phyloP scores from a whole-genome alignment of 2,888 invertebrate species.

The Drosophila fulvimacula region DNA sequence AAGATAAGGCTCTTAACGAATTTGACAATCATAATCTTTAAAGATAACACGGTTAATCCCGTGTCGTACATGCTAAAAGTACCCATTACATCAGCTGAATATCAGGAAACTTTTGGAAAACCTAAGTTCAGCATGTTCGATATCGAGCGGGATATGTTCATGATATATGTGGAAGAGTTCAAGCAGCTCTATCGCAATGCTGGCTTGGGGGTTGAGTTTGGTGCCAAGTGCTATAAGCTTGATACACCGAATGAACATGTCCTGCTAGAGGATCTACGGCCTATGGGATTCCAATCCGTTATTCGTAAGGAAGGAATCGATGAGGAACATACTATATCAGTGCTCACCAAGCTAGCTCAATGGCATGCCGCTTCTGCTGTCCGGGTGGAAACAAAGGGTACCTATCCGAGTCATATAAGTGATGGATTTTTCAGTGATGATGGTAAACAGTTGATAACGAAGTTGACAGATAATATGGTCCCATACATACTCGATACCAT shows the following conservation, averaged over 20 bases:
- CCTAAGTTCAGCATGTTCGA: constrained; percentile 53
- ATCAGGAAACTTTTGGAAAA: constrained; percentile 37
- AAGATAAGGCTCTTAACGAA: no score
- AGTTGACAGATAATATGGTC: constrained; percentile 23
- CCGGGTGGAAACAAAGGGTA: constrained; percentile 56
- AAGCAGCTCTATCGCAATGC: constrained; percentile 53
- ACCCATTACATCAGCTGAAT: constrained; percentile 27
- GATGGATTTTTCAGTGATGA: constrained; percentile 38
- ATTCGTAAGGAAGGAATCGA: constrained; percentile 73
- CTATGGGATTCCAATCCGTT: constrained; percentile 65
- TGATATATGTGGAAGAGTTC: constrained; percentile 55
- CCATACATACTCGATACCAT: constrained; percentile 44
- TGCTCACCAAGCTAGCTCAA: constrained; percentile 77
- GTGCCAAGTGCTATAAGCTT: constrained; percentile 50
- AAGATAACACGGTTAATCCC: constrained; percentile 25
- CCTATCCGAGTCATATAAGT: constrained; percentile 38
- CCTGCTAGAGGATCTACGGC: constrained; percentile 73
- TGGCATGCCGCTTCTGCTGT: constrained; percentile 82
- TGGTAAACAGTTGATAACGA: constrained; percentile 14
- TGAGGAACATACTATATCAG: constrained; percentile 68
- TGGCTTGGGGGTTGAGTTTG: constrained; percentile 51
- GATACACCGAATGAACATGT: constrained; percentile 46
- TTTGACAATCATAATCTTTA: not conserved
- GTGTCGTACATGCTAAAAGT: constrained; percentile 53
- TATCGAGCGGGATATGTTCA: constrained; percentile 65